Evolutionary conservation across 2,888 invertebrate genomes (phyloP), one percentile per base, ranked within the genome.

Genomic region (Drosophila bunnanda): DNA sequence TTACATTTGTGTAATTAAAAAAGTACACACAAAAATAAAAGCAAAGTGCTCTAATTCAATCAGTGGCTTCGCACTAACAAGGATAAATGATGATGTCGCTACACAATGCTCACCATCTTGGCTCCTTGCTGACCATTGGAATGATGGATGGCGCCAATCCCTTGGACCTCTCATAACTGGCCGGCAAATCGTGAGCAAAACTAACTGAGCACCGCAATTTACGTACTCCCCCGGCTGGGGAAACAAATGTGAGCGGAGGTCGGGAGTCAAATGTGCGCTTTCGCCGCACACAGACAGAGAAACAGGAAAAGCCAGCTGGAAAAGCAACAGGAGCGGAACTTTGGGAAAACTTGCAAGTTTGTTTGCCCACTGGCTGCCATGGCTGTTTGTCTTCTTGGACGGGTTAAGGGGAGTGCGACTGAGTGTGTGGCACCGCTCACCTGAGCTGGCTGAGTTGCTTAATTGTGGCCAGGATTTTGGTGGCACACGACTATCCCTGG

Each of bases 391-490:
- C 55, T 41, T 39, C 56, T 60, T 56, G 59, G 39, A 60, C 15
- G 59, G 39, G 55, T 32, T 53, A 22, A 54, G 64, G 15, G 61
- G 57, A 44, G 22, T 41, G n/a, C 2, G 55, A 7, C 17, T 30
- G 17, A 2, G 60, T 41, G 41, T 12, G 10, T 6, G 39, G 41
- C 41, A 12, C 41, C 57, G 32, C 38, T 28, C 52, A 61, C 57
- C 53, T 38, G 28, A 70, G 60, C 74, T 48, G 62, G 39, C 68
- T 53, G 53, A 71, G 77, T 68, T 69, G 76, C 71, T 66, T 82
- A 82, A 82, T 83, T 83, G 75, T 80, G 82, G 68, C 78, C 73
- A 78, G 74, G 73, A 69, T 71, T 65, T 70, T 28, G 62, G 43
- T 43, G 70, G 64, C 65, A 65, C 64, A 61, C 39, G 54, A 55